phyloP scores from a whole-genome alignment of 37 sponge, comb jelly and placozoan species.

The Chondrilla cf. caribensis region DNA sequence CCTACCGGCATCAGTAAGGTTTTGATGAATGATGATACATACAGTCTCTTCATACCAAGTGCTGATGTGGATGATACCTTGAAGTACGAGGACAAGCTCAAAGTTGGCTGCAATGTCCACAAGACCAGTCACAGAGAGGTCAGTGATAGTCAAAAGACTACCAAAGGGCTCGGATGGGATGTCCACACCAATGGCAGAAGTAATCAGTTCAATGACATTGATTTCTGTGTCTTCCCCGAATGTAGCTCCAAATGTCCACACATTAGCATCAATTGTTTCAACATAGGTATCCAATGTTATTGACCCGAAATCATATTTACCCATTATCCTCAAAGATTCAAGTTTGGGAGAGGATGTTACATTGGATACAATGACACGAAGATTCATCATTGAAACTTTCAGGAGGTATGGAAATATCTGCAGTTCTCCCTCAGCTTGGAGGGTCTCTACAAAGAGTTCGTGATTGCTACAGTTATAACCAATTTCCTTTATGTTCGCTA shows the following conservation, averaged over 20 bases:
- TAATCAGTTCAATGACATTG: not conserved
- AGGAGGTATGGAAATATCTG: not conserved
- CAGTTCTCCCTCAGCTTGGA: not conserved
- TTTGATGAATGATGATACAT: not conserved
- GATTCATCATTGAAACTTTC: not conserved
- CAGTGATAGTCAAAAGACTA: not conserved
- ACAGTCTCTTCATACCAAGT: slow-evolving; percentile 4
- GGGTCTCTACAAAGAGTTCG: not conserved
- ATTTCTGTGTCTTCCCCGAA: too few relatives aligned
- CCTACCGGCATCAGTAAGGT: not conserved
- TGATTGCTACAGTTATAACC: not conserved
- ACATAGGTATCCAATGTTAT: not conserved
- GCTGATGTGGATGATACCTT: not conserved
- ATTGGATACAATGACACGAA: not conserved
- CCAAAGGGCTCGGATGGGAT: not conserved
- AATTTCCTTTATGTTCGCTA: not conserved
- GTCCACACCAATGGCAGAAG: not conserved
- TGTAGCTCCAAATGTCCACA: slow-evolving; percentile 3
- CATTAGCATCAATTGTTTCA: not conserved
- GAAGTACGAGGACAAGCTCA: not conserved
- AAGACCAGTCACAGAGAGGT: not conserved
- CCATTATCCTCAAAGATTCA: not conserved
- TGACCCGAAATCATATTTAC: not conserved
- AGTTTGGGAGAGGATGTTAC: not conserved
- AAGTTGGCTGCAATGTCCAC: not conserved